Evolutionary conservation across 2,888 invertebrate species (phyloP), one percentile per base, ranked within the genome.

Genomic region (Nycteola revayana): DNA sequence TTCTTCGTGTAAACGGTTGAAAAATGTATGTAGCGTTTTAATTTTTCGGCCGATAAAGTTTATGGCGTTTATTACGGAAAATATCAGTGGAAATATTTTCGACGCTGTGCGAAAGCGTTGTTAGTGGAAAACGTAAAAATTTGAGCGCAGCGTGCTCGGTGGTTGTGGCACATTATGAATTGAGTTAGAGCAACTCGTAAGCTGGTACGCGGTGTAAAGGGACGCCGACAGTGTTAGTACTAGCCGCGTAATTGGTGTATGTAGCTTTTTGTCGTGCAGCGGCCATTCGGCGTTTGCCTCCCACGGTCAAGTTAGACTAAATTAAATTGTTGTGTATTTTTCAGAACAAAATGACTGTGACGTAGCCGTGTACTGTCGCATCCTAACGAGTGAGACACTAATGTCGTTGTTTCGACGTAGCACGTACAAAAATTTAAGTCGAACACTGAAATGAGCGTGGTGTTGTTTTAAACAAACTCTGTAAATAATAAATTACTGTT

Each of bases 291-390:
- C 78, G 77, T 81, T 77, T 75, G 77, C 66, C 62, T 74, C 68
- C 66, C 49, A 72, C 66, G 78, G 80, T 76, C 69, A 81, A 82
- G 80, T 85, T 84, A 69, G 76, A 73, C 79, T 70, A 84, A 87
- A 87, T 87, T 83, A 86, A 85, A 84, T 84, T 85, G 80, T 81
- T 81, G 76, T 81, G 81, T 85, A 82, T 85, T 86, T 86, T 85
- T 82, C 67, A 69, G 73, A 74, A 71, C 75, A 71, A 76, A 83
- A 83, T 75, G 66, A 75, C 73, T 64, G 62, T 69, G 64, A 63
- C 53, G 67, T 65, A 69, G 67, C 30, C 32, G 25, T 39, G 40
- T 55, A 51, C 43, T 43, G 32, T 44, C 33, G 47, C 41, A 36
- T 52, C 32, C 44, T 79, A n/a, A n/a, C n/a, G n/a, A n/a, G n/a